These are phyloP conservation scores for Pseudomyrmex dendroicus DNA, from an alignment of 1,140 invertebrate species.

Conservation along the genomic window DNA sequence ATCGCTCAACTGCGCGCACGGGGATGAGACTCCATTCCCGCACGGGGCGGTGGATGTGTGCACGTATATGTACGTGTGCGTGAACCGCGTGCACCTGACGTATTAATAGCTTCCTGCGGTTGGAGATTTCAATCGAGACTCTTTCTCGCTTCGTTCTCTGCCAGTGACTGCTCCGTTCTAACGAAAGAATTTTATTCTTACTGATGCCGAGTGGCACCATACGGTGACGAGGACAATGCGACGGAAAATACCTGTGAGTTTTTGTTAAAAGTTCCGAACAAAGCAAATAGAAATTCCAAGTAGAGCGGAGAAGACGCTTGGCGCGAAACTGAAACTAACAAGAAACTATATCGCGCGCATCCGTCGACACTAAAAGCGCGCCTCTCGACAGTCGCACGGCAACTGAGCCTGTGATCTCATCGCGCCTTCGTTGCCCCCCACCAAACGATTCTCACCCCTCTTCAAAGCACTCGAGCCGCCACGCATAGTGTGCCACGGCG, in stretches of 20 bases:
- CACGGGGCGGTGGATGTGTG: constrained; percentile 20
- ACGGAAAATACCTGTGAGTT: constrained; percentile 17
- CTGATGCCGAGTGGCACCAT: constrained; percentile 12
- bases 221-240: neutral
- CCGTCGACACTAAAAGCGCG: constrained; percentile 69
- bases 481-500: constrained; percentile 63
- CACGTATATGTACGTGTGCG: constrained; percentile 18
- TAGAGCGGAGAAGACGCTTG: neutral
- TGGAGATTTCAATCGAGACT: constrained; percentile 53
- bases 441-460: constrained; percentile 49
- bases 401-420: constrained; percentile 83
- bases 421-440: constrained; percentile 77
- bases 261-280: neutral
- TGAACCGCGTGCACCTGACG: constrained; percentile 42
- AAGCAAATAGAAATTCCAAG: no score
- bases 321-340: constrained; percentile 12
- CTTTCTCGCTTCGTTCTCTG: neutral
- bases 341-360: constrained; percentile 7
- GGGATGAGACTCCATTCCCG: constrained; percentile 23
- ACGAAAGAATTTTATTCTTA: constrained; percentile 25
- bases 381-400: constrained; percentile 83
- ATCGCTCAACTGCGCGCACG: constrained; percentile 51
- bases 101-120: constrained; percentile 53
- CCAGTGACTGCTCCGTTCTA: neutral
- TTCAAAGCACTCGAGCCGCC: constrained; percentile 35